Evolutionary conservation across 2,888 invertebrate genomes (phyloP).

Genomic region (Frankliniella intonsa): DNA sequence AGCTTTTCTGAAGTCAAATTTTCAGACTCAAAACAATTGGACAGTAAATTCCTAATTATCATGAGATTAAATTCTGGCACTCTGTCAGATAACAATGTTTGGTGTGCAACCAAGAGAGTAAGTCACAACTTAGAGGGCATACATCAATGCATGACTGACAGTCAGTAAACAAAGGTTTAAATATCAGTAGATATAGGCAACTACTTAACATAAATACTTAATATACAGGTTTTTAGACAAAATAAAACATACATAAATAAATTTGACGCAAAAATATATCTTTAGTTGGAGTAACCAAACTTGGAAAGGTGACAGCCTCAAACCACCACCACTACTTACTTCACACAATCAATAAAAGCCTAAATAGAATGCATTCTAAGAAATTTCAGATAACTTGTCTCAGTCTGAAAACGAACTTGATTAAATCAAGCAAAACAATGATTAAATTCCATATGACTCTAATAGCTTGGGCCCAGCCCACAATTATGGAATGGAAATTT

Average conservation of each 20-base stretch:
- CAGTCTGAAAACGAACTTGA: not conserved
- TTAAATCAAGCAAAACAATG: not conserved
- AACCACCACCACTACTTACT: not conserved
- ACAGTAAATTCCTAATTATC: no score
- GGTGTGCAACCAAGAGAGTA: not conserved
- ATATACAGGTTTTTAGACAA: not conserved
- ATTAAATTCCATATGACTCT: not conserved
- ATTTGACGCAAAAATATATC: conserved; percentile 8
- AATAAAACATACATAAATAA: not conserved
- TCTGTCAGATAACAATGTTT: not conserved
- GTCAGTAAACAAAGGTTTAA: no score
- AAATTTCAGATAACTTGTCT: not conserved
- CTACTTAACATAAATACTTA: not conserved
- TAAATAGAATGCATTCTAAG: not conserved
- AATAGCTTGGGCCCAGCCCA: conserved; percentile 4
- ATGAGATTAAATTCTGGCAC: not conserved
- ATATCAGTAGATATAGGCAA: not conserved
- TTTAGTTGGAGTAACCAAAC: not conserved
- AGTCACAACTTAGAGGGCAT: not conserved
- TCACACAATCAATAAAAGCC: not conserved
- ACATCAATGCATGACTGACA: not conserved
- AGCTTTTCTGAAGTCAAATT: no score
- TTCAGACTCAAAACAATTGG: no score
- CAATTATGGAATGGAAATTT: not conserved
- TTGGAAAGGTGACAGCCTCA: not conserved